Base-by-base conservation (phyloP, 2,797 vertebrate genomes). In the Diceros bicornis region DNA sequence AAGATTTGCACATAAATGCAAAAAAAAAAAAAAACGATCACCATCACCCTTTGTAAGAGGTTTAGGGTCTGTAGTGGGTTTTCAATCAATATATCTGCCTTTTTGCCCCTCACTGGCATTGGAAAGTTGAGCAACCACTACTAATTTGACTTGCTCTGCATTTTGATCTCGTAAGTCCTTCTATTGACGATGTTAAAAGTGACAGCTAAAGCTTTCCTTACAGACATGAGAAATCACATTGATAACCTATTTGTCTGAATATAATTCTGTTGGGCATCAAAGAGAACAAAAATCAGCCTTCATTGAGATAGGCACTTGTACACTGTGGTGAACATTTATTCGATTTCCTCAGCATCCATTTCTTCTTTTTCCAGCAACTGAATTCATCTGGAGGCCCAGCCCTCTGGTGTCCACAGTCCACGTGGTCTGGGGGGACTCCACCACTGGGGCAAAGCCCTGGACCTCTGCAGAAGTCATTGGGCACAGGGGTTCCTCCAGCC, bases 81-180 rank as follows among this genome's bases (percentile, higher is more conserved):
- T 94, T 92, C 77, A 72, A 87, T 92, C 75, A 68, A 75, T 68
- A 4, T 16, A 41, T 87, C 79, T 90, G 75, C 18, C 27, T 50
- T n/a, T 59, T 59, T 23, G 0, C 18, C 34, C 34, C 52, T 74
- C 2, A 0, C 21, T 37, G 47, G 86, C 89, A 41, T 2, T 6
- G 27, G 18, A 77, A 93, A 77, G 52, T 44, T 66, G 11, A 69
- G 72, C 32, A 50, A 50, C 20, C 34, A 18, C 23, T 52, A 75
- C 55, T 75, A 44, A 7, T 91, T 55, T 96, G 75, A 94, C n/a
- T 59, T 37, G 52, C 23, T 91, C 52, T 62, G 10, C 41, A 47
- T 77, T 75, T 75, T 69, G 41, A 88, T 88, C 44, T 25, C 66
- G 0, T 50, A 78, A 85, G 16, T 71, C 72, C 57, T 81, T 62